phyloP scores from a whole-genome alignment of 2,113 vertebrate species.

The Raphicerus campestris region DNA sequence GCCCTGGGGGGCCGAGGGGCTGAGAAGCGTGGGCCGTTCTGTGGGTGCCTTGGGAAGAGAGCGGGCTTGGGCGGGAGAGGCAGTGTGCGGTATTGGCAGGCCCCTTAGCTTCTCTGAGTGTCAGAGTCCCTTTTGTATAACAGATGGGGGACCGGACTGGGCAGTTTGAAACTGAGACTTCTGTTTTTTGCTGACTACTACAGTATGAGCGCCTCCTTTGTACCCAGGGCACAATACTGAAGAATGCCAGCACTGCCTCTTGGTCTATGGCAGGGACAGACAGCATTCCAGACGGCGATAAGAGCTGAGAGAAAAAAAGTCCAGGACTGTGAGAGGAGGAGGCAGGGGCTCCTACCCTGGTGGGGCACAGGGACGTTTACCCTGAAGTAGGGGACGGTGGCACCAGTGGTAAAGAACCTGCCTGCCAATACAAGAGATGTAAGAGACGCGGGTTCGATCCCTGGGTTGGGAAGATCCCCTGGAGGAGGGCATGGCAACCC shows the following conservation, averaged over 20 bases:
- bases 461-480: background rate
- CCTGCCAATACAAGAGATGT: background rate
- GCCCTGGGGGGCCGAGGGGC: constrained; percentile 27
- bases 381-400: background rate
- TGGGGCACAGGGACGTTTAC: background rate
- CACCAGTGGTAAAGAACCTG: background rate
- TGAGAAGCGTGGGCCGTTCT: background rate
- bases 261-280: background rate
- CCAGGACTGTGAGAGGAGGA: background rate
- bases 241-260: background rate
- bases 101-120: background rate
- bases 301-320: background rate
- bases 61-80: background rate
- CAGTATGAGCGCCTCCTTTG: background rate
- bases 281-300: background rate
- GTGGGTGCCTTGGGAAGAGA: background rate
- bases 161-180: background rate
- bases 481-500: background rate
- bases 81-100: background rate
- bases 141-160: background rate
- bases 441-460: background rate
- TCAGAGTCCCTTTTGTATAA: background rate
- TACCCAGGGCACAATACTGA: background rate
- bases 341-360: background rate
- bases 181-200: constrained; percentile 26